Conservation (phyloP, 2,888 invertebrate genomes). For the Herminia tarsipennalis region DNA sequence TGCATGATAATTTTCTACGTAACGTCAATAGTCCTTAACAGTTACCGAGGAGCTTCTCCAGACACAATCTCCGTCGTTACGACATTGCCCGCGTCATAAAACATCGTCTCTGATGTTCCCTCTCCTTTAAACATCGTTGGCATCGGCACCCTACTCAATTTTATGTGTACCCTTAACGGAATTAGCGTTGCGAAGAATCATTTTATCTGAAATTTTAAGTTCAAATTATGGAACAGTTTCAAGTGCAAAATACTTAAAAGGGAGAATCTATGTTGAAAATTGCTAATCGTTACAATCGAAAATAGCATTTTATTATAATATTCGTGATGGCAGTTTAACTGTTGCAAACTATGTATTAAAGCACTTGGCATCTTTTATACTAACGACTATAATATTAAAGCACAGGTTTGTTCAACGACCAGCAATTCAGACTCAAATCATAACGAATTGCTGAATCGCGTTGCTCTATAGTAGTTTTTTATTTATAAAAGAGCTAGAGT, state of each 20-base stretch:
- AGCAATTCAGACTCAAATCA: too few relatives aligned
- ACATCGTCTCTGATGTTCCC: slow-evolving; percentile 27
- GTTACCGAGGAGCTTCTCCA: slow-evolving; percentile 30
- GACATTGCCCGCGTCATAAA: slow-evolving; percentile 41
- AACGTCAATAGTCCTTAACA: slow-evolving; percentile 29
- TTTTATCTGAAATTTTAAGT: slow-evolving; percentile 1
- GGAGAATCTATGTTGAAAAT: not conserved
- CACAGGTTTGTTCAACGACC: too few relatives aligned
- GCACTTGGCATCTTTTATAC: too few relatives aligned
- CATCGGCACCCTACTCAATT: slow-evolving; percentile 29
- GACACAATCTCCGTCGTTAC: slow-evolving; percentile 50
- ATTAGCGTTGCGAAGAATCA: slow-evolving; percentile 12
- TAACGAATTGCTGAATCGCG: too few relatives aligned
- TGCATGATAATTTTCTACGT: slow-evolving; percentile 28
- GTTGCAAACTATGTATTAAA: too few relatives aligned
- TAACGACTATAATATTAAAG: too few relatives aligned
- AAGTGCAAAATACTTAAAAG: not conserved
- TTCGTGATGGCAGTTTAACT: too few relatives aligned
- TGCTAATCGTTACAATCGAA: too few relatives aligned
- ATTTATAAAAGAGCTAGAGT: too few relatives aligned
- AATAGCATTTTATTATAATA: too few relatives aligned
- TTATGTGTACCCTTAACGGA: slow-evolving; percentile 20
- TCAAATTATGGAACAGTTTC: not conserved
- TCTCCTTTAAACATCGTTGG: slow-evolving; percentile 14
- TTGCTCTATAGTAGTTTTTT: too few relatives aligned